Conservation (phyloP, 2,113 vertebrate species). For the Pteruthius melanotis region DNA sequence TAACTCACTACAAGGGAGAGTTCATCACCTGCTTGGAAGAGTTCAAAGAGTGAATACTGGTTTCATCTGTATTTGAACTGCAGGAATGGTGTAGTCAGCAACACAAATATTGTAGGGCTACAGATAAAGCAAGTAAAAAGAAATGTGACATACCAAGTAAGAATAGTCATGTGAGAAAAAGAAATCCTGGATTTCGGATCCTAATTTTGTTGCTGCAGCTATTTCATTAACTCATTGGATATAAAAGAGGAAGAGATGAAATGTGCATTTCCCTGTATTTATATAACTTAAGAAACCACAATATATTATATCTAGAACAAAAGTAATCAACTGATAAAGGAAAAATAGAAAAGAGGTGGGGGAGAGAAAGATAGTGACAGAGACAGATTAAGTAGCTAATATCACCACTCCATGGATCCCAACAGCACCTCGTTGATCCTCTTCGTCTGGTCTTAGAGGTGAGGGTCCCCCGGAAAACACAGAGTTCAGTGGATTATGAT, state of each 20-base stretch:
- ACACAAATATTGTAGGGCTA: not conserved
- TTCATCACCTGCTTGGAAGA: not conserved
- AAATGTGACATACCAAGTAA: not conserved
- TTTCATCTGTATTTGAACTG: not conserved
- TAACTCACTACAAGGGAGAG: not conserved
- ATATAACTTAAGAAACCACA: not conserved
- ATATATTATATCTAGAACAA: not conserved
- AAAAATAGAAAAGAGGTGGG: not conserved
- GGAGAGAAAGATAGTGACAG: not conserved
- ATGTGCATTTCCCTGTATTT: not conserved
- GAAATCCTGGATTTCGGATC: not conserved
- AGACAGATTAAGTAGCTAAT: not conserved
- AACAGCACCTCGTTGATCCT: fast-evolving
- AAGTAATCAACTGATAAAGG: not conserved
- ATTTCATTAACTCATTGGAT: not conserved
- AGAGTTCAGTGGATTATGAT: not conserved
- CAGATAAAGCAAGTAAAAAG: not conserved
- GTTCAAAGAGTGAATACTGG: not conserved
- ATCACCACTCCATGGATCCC: fast-evolving
- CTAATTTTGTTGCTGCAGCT: not conserved
- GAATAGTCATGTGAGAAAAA: not conserved
- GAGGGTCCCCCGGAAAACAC: not conserved
- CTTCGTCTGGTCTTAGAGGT: not conserved
- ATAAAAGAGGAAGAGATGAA: not conserved
- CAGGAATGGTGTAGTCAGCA: not conserved